Evolutionary conservation across 2,113 vertebrate species (phyloP).

Genomic region (Dipodomys spectabilis): DNA sequence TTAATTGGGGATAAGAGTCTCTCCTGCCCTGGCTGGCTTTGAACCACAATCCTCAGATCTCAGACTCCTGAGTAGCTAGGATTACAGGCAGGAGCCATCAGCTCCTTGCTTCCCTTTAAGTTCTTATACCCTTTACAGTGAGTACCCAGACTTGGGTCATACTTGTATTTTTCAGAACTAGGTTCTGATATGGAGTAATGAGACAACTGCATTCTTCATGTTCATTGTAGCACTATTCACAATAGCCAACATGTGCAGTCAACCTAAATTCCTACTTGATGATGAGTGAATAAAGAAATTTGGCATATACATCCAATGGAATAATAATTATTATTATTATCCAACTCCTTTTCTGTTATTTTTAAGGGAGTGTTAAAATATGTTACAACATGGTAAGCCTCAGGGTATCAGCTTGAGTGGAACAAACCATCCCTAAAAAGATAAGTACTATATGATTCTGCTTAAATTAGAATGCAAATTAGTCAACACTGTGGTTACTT

Average conservation of each 20-base stretch:
- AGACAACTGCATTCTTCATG: not conserved
- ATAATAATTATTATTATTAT: not conserved
- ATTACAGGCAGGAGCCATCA: too few relatives aligned
- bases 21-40: too few relatives aligned
- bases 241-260: not conserved
- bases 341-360: not conserved
- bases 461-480: slow-evolving; percentile 91
- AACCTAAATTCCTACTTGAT: not conserved
- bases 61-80: too few relatives aligned
- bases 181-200: not conserved
- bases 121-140: not conserved
- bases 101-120: not conserved
- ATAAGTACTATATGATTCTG: not conserved
- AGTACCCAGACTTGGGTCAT: not conserved
- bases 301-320: not conserved
- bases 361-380: not conserved
- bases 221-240: not conserved
- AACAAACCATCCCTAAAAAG: not conserved
- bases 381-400: not conserved
- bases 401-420: not conserved
- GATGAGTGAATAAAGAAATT: not conserved
- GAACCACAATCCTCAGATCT: too few relatives aligned
- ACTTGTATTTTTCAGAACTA: not conserved
- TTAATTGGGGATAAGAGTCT: too few relatives aligned
- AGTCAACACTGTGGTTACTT: slow-evolving; percentile 91